phyloP scores from a whole-genome alignment of 1,140 invertebrate species.

The Rhyzopertha dominica region DNA sequence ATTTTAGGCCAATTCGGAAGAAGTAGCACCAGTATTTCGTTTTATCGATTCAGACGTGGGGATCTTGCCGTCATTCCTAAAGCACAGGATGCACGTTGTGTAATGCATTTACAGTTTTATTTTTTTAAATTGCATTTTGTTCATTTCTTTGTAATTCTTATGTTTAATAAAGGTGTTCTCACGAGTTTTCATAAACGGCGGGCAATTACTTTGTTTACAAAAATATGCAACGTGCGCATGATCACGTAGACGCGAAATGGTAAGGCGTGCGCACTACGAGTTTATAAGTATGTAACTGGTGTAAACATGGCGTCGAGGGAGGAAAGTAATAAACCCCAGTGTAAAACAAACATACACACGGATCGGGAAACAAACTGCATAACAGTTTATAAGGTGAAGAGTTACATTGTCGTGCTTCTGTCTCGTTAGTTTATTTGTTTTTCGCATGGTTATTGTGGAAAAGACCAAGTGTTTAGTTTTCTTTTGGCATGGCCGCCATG shows the following conservation, averaged over 20 bases:
- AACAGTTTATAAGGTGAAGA: slow-evolving; percentile 42
- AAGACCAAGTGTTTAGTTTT: slow-evolving; percentile 31
- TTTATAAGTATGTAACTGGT: slow-evolving; percentile 32
- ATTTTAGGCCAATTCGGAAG: slow-evolving; percentile 9
- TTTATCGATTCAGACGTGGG: slow-evolving; percentile 24
- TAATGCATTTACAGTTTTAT: no score
- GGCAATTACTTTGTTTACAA: no score
- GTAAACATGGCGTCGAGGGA: slow-evolving; percentile 44
- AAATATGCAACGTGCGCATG: no score
- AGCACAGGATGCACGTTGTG: no score
- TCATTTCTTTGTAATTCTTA: no score
- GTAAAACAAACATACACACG: slow-evolving; percentile 37
- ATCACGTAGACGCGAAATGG: no score
- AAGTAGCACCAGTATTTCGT: slow-evolving; percentile 22
- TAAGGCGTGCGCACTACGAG: no score
- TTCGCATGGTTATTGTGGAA: slow-evolving; percentile 39
- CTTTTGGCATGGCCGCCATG: slow-evolving; percentile 42
- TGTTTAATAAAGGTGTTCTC: no score
- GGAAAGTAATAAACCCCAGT: slow-evolving; percentile 41
- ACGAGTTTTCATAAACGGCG: no score
- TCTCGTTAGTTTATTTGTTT: slow-evolving; percentile 36
- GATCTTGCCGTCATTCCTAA: no score
- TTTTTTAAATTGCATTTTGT: no score
- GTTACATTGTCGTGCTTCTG: slow-evolving; percentile 35
- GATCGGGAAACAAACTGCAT: slow-evolving; percentile 38